Conservation (phyloP, 2,888 invertebrate species). For the Hypsopygia costalis region DNA sequence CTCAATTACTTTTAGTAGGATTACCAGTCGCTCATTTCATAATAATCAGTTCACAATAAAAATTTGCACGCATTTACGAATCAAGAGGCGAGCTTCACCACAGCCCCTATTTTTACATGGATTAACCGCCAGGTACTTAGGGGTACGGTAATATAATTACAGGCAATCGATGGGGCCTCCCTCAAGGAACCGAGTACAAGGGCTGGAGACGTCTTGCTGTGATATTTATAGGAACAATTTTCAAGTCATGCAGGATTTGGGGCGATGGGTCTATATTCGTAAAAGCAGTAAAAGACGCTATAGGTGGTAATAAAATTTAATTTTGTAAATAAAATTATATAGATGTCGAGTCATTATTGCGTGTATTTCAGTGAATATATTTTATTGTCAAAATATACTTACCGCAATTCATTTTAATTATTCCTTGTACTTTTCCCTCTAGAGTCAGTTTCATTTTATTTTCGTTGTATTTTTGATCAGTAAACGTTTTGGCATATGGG, state of each 20-base stretch:
- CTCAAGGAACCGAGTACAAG: slow-evolving; percentile 39
- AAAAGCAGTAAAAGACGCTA: too few relatives aligned
- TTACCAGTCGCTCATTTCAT: background rate
- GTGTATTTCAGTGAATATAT: too few relatives aligned
- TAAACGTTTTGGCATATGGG: too few relatives aligned
- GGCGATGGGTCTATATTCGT: background rate
- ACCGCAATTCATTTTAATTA: too few relatives aligned
- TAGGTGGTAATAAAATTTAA: too few relatives aligned
- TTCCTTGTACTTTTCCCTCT: too few relatives aligned
- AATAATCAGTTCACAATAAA: background rate
- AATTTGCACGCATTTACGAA: slow-evolving; percentile 5
- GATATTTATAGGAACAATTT: slow-evolving; percentile 47
- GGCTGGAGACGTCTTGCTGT: slow-evolving; percentile 45
- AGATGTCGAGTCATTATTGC: too few relatives aligned
- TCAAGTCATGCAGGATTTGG: slow-evolving; percentile 17
- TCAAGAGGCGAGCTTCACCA: slow-evolving; percentile 28
- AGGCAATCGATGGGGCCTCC: slow-evolving; percentile 60
- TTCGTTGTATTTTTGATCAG: too few relatives aligned
- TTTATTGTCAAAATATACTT: too few relatives aligned
- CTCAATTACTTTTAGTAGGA: background rate
- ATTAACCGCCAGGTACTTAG: slow-evolving; percentile 52
- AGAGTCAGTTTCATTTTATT: too few relatives aligned
- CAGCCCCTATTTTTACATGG: slow-evolving; percentile 44
- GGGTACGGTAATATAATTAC: slow-evolving; percentile 69
- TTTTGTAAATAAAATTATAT: too few relatives aligned